Evolutionary conservation across 2,888 invertebrate genomes (phyloP).

Genomic region (Elmis aenea): DNA sequence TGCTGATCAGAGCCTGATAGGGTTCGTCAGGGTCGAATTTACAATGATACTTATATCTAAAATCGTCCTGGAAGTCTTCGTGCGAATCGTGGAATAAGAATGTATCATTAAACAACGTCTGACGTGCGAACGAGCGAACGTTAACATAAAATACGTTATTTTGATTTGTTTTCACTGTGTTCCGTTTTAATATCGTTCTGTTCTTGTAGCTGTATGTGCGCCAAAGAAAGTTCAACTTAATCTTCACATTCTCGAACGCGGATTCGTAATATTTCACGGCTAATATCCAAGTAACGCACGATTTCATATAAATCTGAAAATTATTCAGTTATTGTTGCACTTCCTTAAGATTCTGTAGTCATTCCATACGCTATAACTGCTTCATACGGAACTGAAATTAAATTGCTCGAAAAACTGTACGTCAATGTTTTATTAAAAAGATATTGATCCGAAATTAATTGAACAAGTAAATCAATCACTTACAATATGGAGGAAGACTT

Average conservation of each 20-base stretch:
- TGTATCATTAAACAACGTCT: slow-evolving; percentile 39
- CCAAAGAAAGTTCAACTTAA: not conserved
- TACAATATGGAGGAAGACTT: too few relatives aligned
- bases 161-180: slow-evolving; percentile 17
- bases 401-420: too few relatives aligned
- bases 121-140: slow-evolving; percentile 41
- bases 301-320: slow-evolving; percentile 14
- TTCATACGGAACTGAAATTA: too few relatives aligned
- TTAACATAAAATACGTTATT: slow-evolving; percentile 30
- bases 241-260: slow-evolving; percentile 4
- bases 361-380: too few relatives aligned
- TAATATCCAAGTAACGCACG: slow-evolving; percentile 17
- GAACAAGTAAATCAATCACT: too few relatives aligned
- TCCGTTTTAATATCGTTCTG: slow-evolving; percentile 8
- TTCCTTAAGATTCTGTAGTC: too few relatives aligned
- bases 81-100: slow-evolving; percentile 42
- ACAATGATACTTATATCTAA: slow-evolving; percentile 19
- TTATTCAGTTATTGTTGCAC: slow-evolving; percentile 16
- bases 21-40: too few relatives aligned
- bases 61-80: slow-evolving; percentile 27
- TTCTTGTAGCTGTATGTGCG: slow-evolving; percentile 3
- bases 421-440: too few relatives aligned
- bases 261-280: slow-evolving; percentile 3
- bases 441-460: too few relatives aligned
- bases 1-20: too few relatives aligned